A percentile compares a stretch with the other conserved stretches of the same genome.
phyloP scores from a whole-genome alignment of 2,113 vertebrate species.

The Elaphurus davidianus region DNA sequence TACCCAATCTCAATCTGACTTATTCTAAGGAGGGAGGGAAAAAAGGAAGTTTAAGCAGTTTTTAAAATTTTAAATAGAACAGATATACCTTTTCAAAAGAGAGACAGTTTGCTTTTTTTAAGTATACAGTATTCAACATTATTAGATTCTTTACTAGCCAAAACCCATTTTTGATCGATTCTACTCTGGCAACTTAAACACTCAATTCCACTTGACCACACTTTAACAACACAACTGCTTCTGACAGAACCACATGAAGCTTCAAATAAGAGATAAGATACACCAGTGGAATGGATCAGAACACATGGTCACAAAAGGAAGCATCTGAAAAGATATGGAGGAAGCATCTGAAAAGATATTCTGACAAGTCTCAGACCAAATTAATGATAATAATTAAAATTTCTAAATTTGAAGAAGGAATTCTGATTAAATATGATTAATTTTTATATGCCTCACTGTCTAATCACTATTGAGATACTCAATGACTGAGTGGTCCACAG shows the following conservation, averaged over 20 bases:
- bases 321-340: not conserved
- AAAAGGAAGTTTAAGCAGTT: not conserved
- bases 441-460: not conserved
- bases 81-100: slow-evolving; percentile 4
- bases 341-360: slow-evolving; percentile 13
- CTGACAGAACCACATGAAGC: not conserved
- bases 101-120: not conserved
- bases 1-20: not conserved
- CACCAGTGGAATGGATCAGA: slow-evolving; percentile 9
- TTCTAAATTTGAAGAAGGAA: not conserved
- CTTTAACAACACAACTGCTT: slow-evolving; percentile 36
- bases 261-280: slow-evolving; percentile 21
- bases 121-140: not conserved
- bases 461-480: not conserved
- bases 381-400: not conserved
- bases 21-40: not conserved
- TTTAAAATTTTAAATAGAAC: slow-evolving; percentile 35
- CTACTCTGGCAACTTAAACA: slow-evolving; percentile 38
- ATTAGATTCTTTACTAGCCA: slow-evolving; percentile 32
- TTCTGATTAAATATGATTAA: slow-evolving; percentile 16
- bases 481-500: not conserved
- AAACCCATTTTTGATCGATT: slow-evolving; percentile 49
- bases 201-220: slow-evolving; percentile 32
- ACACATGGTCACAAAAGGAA: slow-evolving; percentile 3
- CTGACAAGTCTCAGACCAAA: slow-evolving; percentile 28